A percentile compares a stretch with the other conserved stretches of the same genome.
phyloP scores from a whole-genome alignment of 2,113 vertebrate genomes.

The Colaptes auratus region DNA sequence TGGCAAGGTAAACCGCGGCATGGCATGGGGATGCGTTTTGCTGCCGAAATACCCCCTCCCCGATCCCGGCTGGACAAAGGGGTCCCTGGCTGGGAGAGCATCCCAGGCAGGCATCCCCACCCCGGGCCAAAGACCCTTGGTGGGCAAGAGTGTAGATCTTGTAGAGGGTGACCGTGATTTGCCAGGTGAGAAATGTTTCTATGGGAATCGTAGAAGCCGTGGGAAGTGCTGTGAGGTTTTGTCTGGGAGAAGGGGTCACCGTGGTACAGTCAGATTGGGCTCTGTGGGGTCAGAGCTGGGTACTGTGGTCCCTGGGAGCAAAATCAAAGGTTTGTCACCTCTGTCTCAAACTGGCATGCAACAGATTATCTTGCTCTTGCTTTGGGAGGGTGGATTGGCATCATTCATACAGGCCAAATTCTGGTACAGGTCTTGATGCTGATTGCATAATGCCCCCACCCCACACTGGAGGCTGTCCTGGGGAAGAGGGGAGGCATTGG shows the following conservation, averaged over 20 bases:
- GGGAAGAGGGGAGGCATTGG: accelerated
- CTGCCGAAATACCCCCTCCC: background rate
- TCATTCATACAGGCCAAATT: too few relatives aligned
- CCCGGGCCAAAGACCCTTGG: accelerated
- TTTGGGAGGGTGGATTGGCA: background rate
- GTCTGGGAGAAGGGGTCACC: accelerated
- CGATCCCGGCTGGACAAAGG: accelerated
- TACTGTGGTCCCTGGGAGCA: accelerated
- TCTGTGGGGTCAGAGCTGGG: accelerated
- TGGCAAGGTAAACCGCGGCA: background rate
- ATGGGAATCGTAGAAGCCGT: background rate
- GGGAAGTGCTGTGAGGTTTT: accelerated
- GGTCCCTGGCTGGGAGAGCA: background rate
- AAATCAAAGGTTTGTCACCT: background rate
- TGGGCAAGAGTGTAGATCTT: background rate
- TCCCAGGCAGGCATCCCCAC: accelerated
- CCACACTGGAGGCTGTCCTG: accelerated
- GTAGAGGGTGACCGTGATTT: accelerated
- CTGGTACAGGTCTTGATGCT: background rate
- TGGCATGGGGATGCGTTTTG: background rate
- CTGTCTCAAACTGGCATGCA: accelerated
- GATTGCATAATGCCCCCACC: background rate
- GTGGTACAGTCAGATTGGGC: background rate
- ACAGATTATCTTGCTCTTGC: accelerated
- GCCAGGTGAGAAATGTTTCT: accelerated